A percentile compares a stretch with the other conserved stretches of the same genome.
Conservation (phyloP, 2,113 vertebrate genomes). For the Suncus etruscus region DNA sequence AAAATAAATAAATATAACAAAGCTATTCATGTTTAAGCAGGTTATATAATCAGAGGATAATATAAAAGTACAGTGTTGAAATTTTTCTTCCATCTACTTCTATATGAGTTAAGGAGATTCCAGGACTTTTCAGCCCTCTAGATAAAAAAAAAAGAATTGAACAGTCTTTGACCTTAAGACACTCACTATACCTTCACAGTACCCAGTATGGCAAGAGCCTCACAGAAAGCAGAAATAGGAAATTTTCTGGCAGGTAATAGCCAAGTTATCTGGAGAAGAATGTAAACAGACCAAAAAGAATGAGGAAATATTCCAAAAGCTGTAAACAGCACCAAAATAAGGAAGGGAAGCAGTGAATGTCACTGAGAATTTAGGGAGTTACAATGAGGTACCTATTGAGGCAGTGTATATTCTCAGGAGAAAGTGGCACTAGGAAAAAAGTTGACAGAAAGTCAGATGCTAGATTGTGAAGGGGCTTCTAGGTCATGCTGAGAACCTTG, state of each 20-base stretch:
- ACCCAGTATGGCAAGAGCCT: neutral
- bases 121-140: neutral
- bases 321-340: neutral
- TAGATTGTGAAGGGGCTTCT: neutral
- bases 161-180: neutral
- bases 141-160: neutral
- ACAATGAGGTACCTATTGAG: neutral
- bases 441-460: neutral
- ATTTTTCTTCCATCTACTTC: conserved; percentile 21
- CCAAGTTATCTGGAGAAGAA: neutral
- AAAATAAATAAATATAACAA: neutral
- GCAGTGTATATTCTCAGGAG: neutral
- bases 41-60: conserved; percentile 11
- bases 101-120: neutral
- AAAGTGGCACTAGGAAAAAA: neutral
- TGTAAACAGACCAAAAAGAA: neutral
- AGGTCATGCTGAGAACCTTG: neutral
- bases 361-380: neutral
- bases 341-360: neutral
- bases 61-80: conserved; percentile 17
- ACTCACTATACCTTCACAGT: neutral
- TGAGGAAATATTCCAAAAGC: neutral
- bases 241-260: neutral
- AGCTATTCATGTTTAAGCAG: conserved; percentile 2
- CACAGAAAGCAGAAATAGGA: neutral